Evolutionary conservation across 2,113 vertebrate genomes (phyloP).

Genomic region (Callaeas wilsoni): DNA sequence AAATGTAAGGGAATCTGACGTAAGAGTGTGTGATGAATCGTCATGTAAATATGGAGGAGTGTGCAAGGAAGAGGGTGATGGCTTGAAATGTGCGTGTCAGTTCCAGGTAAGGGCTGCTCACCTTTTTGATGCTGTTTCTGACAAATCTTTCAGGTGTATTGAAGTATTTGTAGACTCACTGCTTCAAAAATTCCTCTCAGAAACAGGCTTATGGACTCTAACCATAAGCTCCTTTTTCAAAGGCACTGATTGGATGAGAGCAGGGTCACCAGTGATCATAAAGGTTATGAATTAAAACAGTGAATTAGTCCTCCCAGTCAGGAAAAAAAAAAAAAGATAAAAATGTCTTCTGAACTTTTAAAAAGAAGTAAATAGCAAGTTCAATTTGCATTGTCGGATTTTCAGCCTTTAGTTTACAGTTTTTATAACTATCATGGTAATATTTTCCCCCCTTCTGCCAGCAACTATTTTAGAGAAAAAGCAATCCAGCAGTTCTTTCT

Average conservation of each 20-base stretch:
- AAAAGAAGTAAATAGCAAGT: background rate
- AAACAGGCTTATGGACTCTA: background rate
- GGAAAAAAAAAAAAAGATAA: background rate
- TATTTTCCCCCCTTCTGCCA: background rate
- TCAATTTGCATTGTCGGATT: background rate
- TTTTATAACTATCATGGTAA: background rate
- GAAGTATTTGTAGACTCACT: background rate
- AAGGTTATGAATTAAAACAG: background rate
- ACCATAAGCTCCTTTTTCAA: background rate
- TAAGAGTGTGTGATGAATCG: constrained; percentile 85
- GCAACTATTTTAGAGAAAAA: background rate
- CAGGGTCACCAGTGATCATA: background rate
- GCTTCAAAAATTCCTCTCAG: background rate
- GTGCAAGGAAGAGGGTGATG: constrained; percentile 88
- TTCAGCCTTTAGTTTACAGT: background rate
- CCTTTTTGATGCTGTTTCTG: background rate
- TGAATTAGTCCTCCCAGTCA: background rate
- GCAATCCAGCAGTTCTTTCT: background rate
- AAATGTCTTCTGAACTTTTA: background rate
- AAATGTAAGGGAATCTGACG: constrained; percentile 85
- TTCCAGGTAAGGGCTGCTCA: constrained; percentile 84
- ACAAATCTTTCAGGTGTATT: background rate
- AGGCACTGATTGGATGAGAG: background rate
- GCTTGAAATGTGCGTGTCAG: constrained; percentile 89
- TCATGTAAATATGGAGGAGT: constrained; percentile 89